Conservation (phyloP, 2,797 vertebrate species). For the Karalla daura region DNA sequence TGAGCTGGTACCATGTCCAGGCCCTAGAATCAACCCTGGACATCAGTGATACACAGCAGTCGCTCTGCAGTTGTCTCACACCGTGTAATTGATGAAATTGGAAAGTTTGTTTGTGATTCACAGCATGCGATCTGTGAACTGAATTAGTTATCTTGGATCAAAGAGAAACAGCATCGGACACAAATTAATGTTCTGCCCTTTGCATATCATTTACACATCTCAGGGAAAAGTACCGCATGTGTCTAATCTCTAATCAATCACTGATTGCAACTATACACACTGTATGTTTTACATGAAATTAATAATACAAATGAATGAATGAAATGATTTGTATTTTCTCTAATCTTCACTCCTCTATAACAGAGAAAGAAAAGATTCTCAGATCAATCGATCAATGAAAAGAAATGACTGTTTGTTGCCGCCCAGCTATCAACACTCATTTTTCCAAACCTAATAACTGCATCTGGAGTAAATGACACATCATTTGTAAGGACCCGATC, state of each 20-base stretch:
- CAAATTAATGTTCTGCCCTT: slow-evolving; percentile 57
- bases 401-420: no score
- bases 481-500: slow-evolving; percentile 52
- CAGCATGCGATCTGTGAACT: background rate
- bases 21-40: slow-evolving; percentile 27
- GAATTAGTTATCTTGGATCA: slow-evolving; percentile 20
- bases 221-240: slow-evolving; percentile 42
- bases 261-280: no score
- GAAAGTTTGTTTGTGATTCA: slow-evolving; percentile 31
- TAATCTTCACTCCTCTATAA: no score
- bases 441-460: slow-evolving; percentile 15
- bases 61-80: slow-evolving; percentile 2
- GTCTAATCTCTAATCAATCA: slow-evolving; percentile 11
- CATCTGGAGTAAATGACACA: slow-evolving; percentile 24
- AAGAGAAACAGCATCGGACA: slow-evolving; percentile 35
- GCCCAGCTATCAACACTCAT: slow-evolving; percentile 29
- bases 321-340: no score
- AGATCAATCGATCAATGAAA: no score
- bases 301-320: no score
- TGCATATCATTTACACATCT: slow-evolving; percentile 36
- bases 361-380: no score
- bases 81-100: slow-evolving; percentile 28
- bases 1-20: slow-evolving; percentile 22
- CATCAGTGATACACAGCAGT: slow-evolving; percentile 37
- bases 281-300: no score